Base-by-base conservation (phyloP, 1,140 invertebrate species). In the Heliconius eleuchia region DNA sequence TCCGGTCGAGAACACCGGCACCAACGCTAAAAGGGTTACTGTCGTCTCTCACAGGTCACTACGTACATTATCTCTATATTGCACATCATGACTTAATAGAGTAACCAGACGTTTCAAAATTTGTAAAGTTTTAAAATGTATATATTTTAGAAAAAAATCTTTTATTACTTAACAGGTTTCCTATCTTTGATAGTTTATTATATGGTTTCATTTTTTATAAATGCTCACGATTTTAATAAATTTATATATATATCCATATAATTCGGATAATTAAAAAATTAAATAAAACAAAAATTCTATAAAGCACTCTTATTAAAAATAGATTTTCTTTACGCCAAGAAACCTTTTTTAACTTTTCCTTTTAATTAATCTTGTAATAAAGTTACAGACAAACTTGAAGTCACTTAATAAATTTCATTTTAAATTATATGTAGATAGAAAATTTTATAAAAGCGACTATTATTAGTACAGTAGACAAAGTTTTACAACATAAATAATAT, bases 11-110 rank as follows among this genome's bases (percentile, higher is more conserved):
- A 66, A 30, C 60, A 66, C 60, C 76, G 79, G 37, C 78, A 73
- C 70, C 78, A 70, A 3, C 73, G 79, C 71, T 80, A 76, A 80
- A 80, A 80, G 79, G 79, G 79, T 80, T 80, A 80, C 72, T 77
- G 66, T 42, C 79, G 52, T 76, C 74, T 76, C 50, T 80, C 73
- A 76, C 74, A 66, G 79, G 79, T 80, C 79, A 80, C 71, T 80
- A 71, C 71, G 74, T 73, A 50, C 52, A 73, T 76, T 76, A 80
- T 72, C 27, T 76, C 37, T 30, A 18, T 57, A 55, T 73, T 76
- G 42, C 57, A 71, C 74, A 71, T 76, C 39, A 66, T 66, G 60
- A 66, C 60, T 66, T 30, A 3, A 11, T 30, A 30, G 60, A 30
- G 60, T 27, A 30, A 19, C 18, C 50, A 52, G 2, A 7, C 0